A percentile compares a stretch with the other conserved stretches of the same genome.
Evolutionary conservation across 2,797 vertebrate species (phyloP).

Genomic region (Sibirionetta formosa): DNA sequence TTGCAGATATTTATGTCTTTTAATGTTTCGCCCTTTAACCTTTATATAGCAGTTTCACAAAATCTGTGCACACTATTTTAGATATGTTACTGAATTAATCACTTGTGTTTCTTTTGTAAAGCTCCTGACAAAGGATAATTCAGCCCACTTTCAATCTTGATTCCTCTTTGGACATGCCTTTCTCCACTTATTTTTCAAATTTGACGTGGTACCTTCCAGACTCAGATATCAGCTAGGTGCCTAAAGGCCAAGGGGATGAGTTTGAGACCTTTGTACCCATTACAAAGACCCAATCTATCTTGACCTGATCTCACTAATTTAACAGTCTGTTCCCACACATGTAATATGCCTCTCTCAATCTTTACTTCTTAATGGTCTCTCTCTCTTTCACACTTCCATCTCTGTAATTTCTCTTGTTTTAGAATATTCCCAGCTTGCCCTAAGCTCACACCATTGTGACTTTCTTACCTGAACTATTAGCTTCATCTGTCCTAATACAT

Average conservation of each 20-base stretch:
- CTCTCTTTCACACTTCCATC: neutral
- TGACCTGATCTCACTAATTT: slow-evolving; percentile 30
- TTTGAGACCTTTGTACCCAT: neutral
- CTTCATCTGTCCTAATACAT: neutral
- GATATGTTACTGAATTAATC: neutral
- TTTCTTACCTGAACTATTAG: neutral
- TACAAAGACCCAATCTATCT: neutral
- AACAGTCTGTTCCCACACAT: neutral
- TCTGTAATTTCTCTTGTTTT: slow-evolving; percentile 7
- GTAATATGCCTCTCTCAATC: neutral
- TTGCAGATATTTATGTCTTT: neutral
- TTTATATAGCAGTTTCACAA: neutral
- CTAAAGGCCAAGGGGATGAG: neutral
- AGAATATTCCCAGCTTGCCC: slow-evolving; percentile 10
- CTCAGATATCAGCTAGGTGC: neutral
- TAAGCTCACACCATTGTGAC: neutral
- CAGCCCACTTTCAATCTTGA: neutral
- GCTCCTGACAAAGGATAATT: neutral
- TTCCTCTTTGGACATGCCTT: neutral
- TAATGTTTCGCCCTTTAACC: neutral
- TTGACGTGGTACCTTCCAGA: neutral
- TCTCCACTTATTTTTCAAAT: neutral
- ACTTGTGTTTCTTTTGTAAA: neutral
- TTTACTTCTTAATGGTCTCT: slow-evolving; percentile 19
- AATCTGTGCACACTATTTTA: neutral